Evolutionary conservation across 2,113 vertebrate genomes (phyloP).

Genomic region (Pseudopodoces humilis): DNA sequence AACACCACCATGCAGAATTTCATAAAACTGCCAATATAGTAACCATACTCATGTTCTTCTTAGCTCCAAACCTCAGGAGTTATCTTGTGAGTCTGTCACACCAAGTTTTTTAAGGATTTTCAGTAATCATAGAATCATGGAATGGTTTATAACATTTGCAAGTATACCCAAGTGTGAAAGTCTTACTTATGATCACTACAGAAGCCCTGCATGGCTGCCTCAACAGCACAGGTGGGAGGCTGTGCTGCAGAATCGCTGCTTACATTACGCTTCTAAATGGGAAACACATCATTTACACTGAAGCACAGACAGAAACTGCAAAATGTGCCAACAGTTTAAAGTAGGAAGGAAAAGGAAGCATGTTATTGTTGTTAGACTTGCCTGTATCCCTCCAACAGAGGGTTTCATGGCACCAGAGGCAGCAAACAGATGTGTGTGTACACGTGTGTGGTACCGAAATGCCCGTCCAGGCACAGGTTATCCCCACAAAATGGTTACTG

Average conservation of each 20-base stretch:
- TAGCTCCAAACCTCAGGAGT: background rate
- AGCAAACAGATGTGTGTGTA: background rate
- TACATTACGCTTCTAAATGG: background rate
- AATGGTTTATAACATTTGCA: background rate
- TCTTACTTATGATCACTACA: background rate
- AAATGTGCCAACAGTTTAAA: background rate
- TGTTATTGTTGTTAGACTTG: background rate
- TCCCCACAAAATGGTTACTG: slow-evolving; percentile 25
- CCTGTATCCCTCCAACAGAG: background rate
- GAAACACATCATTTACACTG: background rate
- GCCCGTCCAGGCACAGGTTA: background rate
- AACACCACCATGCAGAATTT: background rate
- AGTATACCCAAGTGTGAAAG: background rate
- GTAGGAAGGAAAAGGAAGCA: background rate
- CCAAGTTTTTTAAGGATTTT: background rate
- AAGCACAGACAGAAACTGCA: background rate
- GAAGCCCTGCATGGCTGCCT: background rate
- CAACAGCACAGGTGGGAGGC: background rate
- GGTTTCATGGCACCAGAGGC: background rate
- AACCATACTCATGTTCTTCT: accelerated
- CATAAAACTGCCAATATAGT: background rate
- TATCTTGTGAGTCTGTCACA: background rate
- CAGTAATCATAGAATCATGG: background rate
- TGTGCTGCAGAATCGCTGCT: background rate
- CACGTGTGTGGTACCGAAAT: background rate